These are phyloP conservation scores for Nannoperca obscura DNA, from an alignment of 2,797 vertebrate species.

Conservation along the genomic window DNA sequence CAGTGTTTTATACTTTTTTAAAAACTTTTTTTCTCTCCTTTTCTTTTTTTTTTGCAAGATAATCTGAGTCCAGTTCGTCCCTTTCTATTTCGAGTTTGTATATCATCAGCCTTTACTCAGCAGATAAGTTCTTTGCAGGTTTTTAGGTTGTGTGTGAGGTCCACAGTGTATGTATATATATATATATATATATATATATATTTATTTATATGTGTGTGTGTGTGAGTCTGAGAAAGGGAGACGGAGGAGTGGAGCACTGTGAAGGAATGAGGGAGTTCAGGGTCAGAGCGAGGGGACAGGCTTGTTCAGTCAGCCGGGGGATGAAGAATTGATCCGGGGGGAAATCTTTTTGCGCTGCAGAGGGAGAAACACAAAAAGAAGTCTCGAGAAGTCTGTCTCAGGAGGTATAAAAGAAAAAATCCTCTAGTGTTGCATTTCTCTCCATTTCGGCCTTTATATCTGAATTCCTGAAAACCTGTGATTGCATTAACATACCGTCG, in stretches of 20 bases:
- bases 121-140: constrained; percentile 71
- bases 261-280: constrained; percentile 82
- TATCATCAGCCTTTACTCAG: constrained; percentile 48
- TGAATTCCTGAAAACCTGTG: constrained; percentile 63
- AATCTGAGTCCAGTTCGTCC: constrained; percentile 40
- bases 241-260: constrained; percentile 61
- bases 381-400: constrained; percentile 47
- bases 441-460: constrained; percentile 34
- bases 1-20: constrained; percentile 62
- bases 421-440: constrained; percentile 58
- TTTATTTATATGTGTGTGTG: constrained; percentile 7
- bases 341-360: constrained; percentile 57
- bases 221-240: constrained; percentile 45
- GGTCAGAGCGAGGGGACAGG: constrained; percentile 76
- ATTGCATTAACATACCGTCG: constrained; percentile 72
- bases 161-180: constrained; percentile 36
- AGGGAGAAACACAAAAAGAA: constrained; percentile 58
- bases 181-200: neutral
- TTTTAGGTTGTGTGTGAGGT: constrained; percentile 76
- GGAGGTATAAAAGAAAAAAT: constrained; percentile 24
- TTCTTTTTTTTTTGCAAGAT: constrained; percentile 12
- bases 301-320: constrained; percentile 73
- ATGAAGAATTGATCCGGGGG: constrained; percentile 76
- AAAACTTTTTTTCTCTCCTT: constrained; percentile 27
- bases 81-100: constrained; percentile 50